Evolutionary conservation across 1,140 invertebrate genomes (phyloP).

Genomic region (Dinothrombium tinctorium): DNA sequence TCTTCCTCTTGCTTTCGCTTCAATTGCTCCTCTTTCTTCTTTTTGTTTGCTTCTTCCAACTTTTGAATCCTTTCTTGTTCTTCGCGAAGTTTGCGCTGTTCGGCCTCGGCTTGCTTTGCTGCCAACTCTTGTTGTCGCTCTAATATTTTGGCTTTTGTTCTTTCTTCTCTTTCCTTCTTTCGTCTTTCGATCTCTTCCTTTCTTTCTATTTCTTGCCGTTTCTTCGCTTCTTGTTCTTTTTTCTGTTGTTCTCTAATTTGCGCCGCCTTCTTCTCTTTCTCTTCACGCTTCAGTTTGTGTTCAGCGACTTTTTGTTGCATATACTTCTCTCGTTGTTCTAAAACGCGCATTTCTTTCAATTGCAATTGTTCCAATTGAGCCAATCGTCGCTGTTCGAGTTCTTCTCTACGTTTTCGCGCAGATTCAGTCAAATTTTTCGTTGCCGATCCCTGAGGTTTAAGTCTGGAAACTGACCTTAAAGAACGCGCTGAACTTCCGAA

Average conservation of each 20-base stretch:
- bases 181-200: neutral
- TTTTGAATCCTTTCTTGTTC: neutral
- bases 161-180: conserved; percentile 2
- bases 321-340: neutral
- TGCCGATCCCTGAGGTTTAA: too few species aligned
- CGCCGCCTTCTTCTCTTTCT: neutral
- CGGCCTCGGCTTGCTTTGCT: neutral
- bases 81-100: neutral
- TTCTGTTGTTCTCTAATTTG: neutral
- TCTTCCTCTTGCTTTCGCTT: neutral
- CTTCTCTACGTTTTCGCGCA: neutral
- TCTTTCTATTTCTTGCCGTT: neutral
- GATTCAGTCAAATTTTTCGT: neutral
- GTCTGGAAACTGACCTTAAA: too few species aligned
- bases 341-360: neutral
- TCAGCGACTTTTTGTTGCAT: neutral
- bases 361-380: neutral
- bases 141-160: neutral
- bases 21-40: neutral
- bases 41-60: neutral
- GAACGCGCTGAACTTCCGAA: too few species aligned
- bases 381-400: neutral
- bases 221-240: neutral
- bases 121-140: neutral
- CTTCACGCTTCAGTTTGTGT: neutral